These are phyloP conservation scores for Cyclopterus lumpus DNA, from an alignment of 2,797 vertebrate genomes.

Conservation along the genomic window DNA sequence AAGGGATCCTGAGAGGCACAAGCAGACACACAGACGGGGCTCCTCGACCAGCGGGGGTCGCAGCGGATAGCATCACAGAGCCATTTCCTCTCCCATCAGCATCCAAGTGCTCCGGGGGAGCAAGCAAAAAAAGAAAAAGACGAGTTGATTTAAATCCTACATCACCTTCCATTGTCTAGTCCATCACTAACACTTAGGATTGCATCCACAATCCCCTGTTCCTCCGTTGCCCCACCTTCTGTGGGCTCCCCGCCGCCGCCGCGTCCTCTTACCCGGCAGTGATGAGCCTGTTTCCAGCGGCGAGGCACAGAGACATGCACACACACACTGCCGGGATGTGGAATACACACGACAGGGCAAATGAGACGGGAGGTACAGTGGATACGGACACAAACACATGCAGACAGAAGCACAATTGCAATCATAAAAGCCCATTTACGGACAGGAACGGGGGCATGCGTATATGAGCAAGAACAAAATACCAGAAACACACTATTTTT, in stretches of 20 bases:
- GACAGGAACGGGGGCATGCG: background rate
- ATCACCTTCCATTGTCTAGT: slow-evolving; percentile 77
- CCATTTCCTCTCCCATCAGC: slow-evolving; percentile 71
- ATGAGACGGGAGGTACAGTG: background rate
- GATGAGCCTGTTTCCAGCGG: slow-evolving; percentile 58
- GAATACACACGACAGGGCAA: slow-evolving; percentile 14
- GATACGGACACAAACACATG: slow-evolving; percentile 18
- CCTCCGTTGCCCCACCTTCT: slow-evolving; percentile 38
- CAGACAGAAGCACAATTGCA: slow-evolving; percentile 17
- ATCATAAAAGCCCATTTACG: slow-evolving; percentile 20
- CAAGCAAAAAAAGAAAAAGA: background rate
- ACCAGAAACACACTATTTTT: background rate
- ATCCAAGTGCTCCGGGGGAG: slow-evolving; percentile 37
- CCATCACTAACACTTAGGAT: slow-evolving; percentile 76
- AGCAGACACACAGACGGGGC: slow-evolving; percentile 35
- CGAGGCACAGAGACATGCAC: slow-evolving; percentile 23
- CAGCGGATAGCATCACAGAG: slow-evolving; percentile 56
- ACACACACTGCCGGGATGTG: slow-evolving; percentile 31
- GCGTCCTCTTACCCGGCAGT: slow-evolving; percentile 57
- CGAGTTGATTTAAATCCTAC: slow-evolving; percentile 77
- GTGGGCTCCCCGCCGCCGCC: slow-evolving; percentile 28
- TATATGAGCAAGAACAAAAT: slow-evolving; percentile 14
- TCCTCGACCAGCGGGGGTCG: slow-evolving; percentile 38
- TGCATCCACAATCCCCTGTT: slow-evolving; percentile 35
- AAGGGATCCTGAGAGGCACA: slow-evolving; percentile 24